Evolutionary conservation across 2,113 vertebrate genomes (phyloP), one percentile per base, ranked within the genome.

Genomic region (Nycticryphes semicollaris): DNA sequence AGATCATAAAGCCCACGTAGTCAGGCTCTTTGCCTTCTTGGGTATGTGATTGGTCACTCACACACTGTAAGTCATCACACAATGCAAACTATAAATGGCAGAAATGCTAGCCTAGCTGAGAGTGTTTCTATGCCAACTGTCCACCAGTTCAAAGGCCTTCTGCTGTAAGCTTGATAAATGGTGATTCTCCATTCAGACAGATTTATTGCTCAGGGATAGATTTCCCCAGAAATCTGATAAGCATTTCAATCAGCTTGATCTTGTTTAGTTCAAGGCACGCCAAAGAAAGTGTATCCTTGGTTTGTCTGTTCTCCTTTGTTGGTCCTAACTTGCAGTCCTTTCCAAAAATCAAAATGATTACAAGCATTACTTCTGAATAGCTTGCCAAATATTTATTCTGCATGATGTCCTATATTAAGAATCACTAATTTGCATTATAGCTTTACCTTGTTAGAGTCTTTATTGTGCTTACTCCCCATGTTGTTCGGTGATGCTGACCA

Each of bases 161-260:
- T 73, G 27, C 43, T 93, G 43, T 45, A 69, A 93, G 56, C 31
- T 84, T 93, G 80, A 93, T 31, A 81, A 90, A 93, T 75, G 27
- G 24, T 75, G 20, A 23, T 39, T 72, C 51, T 72, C 51, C 41
- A 16, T 78, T 86, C 72, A 84, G 64, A 28, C 14, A 87, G 79
- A 92, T 93, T 93, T 94, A 87, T 72, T 87, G 60, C 39, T 75
- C 22, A 79, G 68, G 50, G 45, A 72, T 14, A 84, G 68, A 64
- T 78, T 89, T 93, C 60, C 68, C 30, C 68, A 64, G 85, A 91
- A 93, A 94, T 78, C 66, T 48, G 84, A 45, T 78, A 75, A 92
- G 39, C 19, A 68, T 73, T 93, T 84, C 56, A 75, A 48, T 86
- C 80, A 79, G 12, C 45, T 89, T 89, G 24, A 75, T 78, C 51